These are phyloP conservation scores for Arge pagana DNA, from an alignment of 2,888 invertebrate species.

Conservation along the genomic window DNA sequence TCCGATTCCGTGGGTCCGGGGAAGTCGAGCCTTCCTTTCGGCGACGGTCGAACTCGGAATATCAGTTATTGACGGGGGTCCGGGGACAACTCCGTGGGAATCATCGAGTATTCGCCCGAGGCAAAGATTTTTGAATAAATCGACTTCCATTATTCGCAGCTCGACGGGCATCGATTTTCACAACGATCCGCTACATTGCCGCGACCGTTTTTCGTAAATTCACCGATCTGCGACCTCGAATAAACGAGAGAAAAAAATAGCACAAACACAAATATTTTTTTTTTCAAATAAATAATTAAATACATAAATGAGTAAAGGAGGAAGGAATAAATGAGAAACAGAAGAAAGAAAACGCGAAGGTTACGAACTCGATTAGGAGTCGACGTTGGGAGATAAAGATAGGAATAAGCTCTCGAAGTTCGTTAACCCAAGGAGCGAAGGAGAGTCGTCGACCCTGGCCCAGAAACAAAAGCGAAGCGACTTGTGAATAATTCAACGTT, in stretches of 20 bases:
- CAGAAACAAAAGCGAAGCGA: slow-evolving; percentile 53
- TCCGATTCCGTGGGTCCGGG: slow-evolving; percentile 34
- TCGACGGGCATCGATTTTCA: neutral
- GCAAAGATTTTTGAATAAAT: slow-evolving; percentile 32
- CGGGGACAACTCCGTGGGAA: slow-evolving; percentile 30
- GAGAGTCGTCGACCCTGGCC: slow-evolving; percentile 50
- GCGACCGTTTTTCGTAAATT: neutral
- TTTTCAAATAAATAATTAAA: neutral
- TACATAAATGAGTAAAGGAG: too few relatives aligned
- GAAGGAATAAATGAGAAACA: neutral
- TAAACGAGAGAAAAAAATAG: neutral
- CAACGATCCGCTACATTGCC: too few relatives aligned
- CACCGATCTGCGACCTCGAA: neutral
- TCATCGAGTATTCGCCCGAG: slow-evolving; percentile 25
- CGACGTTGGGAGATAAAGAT: slow-evolving; percentile 18
- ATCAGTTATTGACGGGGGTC: slow-evolving; percentile 50
- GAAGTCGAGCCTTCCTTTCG: slow-evolving; percentile 28
- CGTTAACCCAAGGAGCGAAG: slow-evolving; percentile 22
- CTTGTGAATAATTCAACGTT: slow-evolving; percentile 58
- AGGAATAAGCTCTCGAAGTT: slow-evolving; percentile 21
- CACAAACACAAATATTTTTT: neutral
- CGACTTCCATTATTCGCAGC: slow-evolving; percentile 25
- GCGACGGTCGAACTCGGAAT: slow-evolving; percentile 38
- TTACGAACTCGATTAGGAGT: slow-evolving; percentile 27
- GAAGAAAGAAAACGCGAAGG: slow-evolving; percentile 2